phyloP scores from a whole-genome alignment of 2,888 invertebrate genomes.

The Agonum fuliginosum region DNA sequence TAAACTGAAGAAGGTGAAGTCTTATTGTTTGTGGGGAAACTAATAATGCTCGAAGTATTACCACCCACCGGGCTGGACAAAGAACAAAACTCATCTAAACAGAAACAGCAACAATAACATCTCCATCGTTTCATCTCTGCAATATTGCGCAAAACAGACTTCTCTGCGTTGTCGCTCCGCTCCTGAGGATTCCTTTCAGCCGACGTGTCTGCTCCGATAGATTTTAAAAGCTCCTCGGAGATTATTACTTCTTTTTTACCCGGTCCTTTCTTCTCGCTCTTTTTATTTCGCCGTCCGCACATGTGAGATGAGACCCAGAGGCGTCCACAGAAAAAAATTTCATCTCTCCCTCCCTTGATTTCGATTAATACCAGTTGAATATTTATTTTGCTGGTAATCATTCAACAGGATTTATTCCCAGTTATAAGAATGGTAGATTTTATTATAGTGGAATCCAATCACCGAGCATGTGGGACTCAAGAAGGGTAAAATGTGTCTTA shows the following conservation, averaged over 20 bases:
- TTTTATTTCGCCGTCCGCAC: conserved; percentile 43
- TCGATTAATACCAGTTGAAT: too few species aligned
- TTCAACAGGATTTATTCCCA: too few species aligned
- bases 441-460: too few species aligned
- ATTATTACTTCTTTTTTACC: conserved; percentile 65
- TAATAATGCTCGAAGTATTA: conserved; percentile 25
- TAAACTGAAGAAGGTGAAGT: not conserved
- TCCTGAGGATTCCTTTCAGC: conserved; percentile 62
- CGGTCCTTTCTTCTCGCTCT: conserved; percentile 61
- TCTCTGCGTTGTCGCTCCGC: not conserved
- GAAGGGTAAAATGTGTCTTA: too few species aligned
- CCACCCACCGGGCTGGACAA: conserved; percentile 27
- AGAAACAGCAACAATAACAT: conserved; percentile 44
- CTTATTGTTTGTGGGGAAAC: conserved; percentile 23
- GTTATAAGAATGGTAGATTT: too few species aligned
- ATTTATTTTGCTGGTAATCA: too few species aligned
- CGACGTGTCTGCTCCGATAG: conserved; percentile 65
- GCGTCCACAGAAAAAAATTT: too few species aligned
- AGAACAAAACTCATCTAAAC: conserved; percentile 26
- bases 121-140: conserved; percentile 41
- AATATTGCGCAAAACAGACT: conserved; percentile 42
- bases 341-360: not conserved
- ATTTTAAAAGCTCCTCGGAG: conserved; percentile 64
- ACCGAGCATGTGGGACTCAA: too few species aligned
- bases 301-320: conserved; percentile 27